phyloP scores from a whole-genome alignment of 2,888 invertebrate species.

The Trichogramma dendrolimi region DNA sequence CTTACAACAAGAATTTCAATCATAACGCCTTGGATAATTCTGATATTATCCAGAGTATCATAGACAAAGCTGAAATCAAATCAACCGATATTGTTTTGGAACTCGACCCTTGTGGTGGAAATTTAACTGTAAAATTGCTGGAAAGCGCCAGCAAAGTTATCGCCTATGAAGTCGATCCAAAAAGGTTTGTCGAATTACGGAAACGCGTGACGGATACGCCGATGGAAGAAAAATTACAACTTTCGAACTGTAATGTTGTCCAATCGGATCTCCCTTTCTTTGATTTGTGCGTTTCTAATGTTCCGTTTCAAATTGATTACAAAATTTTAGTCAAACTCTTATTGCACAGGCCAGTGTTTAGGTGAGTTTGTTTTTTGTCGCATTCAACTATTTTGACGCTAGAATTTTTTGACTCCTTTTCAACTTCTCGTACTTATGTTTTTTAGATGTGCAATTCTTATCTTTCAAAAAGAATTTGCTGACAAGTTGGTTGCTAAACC shows the following conservation, averaged over 20 bases:
- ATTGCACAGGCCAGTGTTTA: constrained; percentile 61
- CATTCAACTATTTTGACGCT: constrained; percentile 4
- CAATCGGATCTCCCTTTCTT: constrained; percentile 94
- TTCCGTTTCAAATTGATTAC: constrained; percentile 97
- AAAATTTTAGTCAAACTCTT: constrained; percentile 93
- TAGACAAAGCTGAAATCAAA: constrained; percentile 90
- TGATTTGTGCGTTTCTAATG: constrained; percentile 96
- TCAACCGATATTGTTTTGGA: constrained; percentile 95
- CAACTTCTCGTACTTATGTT: too few relatives aligned
- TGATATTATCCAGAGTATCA: constrained; percentile 87
- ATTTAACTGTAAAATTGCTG: constrained; percentile 92
- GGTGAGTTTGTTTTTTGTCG: constrained; percentile 34
- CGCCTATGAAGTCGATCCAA: constrained; percentile 95
- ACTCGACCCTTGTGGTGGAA: constrained; percentile 99
- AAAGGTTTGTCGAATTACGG: constrained; percentile 93
- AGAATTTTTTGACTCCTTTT: too few relatives aligned
- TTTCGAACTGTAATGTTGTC: constrained; percentile 90
- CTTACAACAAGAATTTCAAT: constrained; percentile 93
- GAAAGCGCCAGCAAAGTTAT: constrained; percentile 91
- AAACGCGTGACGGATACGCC: constrained; percentile 91
- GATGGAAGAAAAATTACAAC: constrained; percentile 83
- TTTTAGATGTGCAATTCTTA: constrained; percentile 91
- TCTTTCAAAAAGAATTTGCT: constrained; percentile 99
- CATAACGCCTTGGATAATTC: constrained; percentile 97
- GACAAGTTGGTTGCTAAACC: constrained; percentile 93